Conservation (phyloP, 2,113 vertebrate species). For the Daphoenositta chrysoptera region DNA sequence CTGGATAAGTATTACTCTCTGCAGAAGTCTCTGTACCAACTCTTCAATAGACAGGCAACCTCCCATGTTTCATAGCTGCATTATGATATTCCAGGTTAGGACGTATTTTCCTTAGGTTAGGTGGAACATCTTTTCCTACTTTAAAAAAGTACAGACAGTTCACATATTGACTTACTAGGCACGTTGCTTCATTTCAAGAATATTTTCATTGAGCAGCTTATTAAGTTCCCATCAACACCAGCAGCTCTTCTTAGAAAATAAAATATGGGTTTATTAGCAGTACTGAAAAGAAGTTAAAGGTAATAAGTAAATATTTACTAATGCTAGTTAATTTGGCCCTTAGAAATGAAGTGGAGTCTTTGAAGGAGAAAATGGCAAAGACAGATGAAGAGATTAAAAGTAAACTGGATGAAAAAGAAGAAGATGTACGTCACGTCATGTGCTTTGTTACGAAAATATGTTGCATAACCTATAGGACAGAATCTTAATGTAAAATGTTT, state of each 20-base stretch:
- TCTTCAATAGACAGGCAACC: not conserved
- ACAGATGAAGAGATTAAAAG: constrained; percentile 73
- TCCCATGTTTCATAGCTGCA: not conserved
- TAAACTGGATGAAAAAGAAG: constrained; percentile 78
- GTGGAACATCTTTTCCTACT: not conserved
- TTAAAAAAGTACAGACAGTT: not conserved
- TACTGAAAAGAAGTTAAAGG: not conserved
- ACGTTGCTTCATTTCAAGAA: not conserved
- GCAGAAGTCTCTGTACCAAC: not conserved
- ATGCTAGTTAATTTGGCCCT: constrained; percentile 12
- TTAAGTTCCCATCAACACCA: not conserved
- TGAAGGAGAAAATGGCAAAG: constrained; percentile 72
- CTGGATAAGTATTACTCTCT: not conserved
- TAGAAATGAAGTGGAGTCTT: constrained; percentile 75
- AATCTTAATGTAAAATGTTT: not conserved
- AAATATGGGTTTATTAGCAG: not conserved
- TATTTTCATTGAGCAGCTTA: not conserved
- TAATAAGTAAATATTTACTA: not conserved
- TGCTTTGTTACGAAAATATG: not conserved
- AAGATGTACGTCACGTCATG: constrained; percentile 72
- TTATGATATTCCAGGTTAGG: not conserved
- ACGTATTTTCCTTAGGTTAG: not conserved
- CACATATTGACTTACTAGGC: not conserved
- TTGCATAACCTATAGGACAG: not conserved
- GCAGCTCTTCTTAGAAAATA: not conserved